Evolutionary conservation across 2,888 invertebrate species (phyloP).

Genomic region (Drosophila paramelanica): DNA sequence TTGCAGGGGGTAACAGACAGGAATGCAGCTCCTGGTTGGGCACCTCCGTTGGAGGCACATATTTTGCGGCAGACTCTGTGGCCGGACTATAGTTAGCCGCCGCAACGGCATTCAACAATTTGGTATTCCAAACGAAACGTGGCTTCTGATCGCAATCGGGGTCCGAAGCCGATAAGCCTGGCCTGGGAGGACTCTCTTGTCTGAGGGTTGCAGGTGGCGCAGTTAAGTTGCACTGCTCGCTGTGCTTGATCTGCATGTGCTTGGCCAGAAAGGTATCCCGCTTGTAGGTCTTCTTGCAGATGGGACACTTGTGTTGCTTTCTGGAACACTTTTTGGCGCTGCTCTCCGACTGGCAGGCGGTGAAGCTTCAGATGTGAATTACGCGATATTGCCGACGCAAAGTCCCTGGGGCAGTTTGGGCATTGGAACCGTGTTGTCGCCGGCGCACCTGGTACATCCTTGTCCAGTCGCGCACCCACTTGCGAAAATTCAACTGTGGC

Average conservation of each 20-base stretch:
- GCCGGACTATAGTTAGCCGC: slow-evolving; percentile 56
- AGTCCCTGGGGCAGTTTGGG: not conserved
- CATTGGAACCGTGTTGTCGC: not conserved
- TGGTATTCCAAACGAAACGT: slow-evolving; percentile 33
- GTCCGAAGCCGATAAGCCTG: too few relatives aligned
- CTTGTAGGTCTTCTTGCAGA: slow-evolving; percentile 45
- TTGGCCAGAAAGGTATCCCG: slow-evolving; percentile 10
- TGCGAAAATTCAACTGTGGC: too few relatives aligned
- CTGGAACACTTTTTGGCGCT: not conserved
- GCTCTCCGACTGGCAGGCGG: not conserved
- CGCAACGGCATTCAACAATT: slow-evolving; percentile 45
- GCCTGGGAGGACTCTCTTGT: not conserved
- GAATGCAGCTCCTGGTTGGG: not conserved
- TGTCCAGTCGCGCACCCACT: not conserved
- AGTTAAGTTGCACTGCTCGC: not conserved
- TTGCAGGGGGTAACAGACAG: not conserved
- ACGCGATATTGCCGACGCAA: not conserved
- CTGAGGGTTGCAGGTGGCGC: too few relatives aligned
- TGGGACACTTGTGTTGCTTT: slow-evolving; percentile 21
- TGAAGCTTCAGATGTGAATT: not conserved
- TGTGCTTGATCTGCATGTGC: slow-evolving; percentile 42
- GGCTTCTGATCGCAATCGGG: not conserved
- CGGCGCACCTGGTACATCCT: not conserved
- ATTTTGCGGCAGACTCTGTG: slow-evolving; percentile 37
- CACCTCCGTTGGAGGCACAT: slow-evolving; percentile 15